Conservation (phyloP, 1,140 invertebrate species). For the Centruroides vittatus region DNA sequence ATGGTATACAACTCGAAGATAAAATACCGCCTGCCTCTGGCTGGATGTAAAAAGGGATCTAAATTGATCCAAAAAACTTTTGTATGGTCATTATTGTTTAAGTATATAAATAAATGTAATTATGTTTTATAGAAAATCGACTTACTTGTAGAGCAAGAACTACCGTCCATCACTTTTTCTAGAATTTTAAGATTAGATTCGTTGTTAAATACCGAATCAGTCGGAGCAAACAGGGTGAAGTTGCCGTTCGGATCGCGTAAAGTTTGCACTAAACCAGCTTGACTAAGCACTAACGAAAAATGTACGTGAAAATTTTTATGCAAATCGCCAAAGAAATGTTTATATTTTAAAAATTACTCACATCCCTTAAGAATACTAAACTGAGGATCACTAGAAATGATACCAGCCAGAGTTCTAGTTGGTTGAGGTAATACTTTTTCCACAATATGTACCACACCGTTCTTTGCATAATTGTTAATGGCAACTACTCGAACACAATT, state of each 20-base stretch:
- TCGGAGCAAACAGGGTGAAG: slow-evolving; percentile 38
- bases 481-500: slow-evolving; percentile 28
- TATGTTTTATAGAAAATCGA: not conserved
- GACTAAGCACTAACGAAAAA: slow-evolving; percentile 27
- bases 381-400: slow-evolving; percentile 33
- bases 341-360: slow-evolving; percentile 21
- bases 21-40: too few relatives aligned
- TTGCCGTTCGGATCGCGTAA: slow-evolving; percentile 31
- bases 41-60: too few relatives aligned
- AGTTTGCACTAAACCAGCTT: slow-evolving; percentile 26
- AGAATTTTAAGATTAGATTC: slow-evolving; percentile 16
- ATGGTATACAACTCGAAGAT: too few relatives aligned
- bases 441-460: slow-evolving; percentile 39
- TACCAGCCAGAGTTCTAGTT: slow-evolving; percentile 31
- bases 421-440: slow-evolving; percentile 35
- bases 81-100: too few relatives aligned
- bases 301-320: not conserved
- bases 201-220: slow-evolving; percentile 28
- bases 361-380: slow-evolving; percentile 35
- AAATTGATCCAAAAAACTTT: too few relatives aligned
- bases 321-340: not conserved
- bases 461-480: slow-evolving; percentile 33
- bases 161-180: slow-evolving; percentile 25
- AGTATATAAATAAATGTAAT: too few relatives aligned
- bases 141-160: slow-evolving; percentile 13